Conservation (phyloP, 2,888 invertebrate genomes). For the Heteromurus nitidus region DNA sequence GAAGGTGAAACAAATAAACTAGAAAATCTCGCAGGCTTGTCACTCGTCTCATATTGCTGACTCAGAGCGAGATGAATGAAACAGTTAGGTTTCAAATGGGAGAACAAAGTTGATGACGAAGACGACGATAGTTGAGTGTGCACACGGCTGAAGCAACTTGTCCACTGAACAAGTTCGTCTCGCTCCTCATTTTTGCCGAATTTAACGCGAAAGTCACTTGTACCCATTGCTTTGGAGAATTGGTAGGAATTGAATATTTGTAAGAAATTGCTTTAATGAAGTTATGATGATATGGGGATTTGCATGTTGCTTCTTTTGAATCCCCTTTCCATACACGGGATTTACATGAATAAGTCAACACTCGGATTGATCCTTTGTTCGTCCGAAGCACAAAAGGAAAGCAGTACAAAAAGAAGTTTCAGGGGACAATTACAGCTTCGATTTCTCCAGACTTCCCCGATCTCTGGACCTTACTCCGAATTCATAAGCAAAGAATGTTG, state of each 20-base stretch:
- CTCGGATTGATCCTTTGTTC: conserved; percentile 7
- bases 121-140: too few species aligned
- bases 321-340: too few species aligned
- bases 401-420: not conserved
- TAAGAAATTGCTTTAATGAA: too few species aligned
- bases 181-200: not conserved
- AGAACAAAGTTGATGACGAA: not conserved
- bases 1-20: conserved; percentile 38
- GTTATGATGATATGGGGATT: too few species aligned
- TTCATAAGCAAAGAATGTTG: too few species aligned
- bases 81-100: conserved; percentile 11
- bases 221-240: conserved; percentile 24
- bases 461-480: too few species aligned
- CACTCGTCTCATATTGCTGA: conserved; percentile 39
- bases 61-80: not conserved
- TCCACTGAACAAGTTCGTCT: not conserved
- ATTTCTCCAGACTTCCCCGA: not conserved
- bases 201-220: conserved; percentile 8
- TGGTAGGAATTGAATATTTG: too few species aligned
- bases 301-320: too few species aligned
- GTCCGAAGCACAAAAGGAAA: conserved; percentile 2
- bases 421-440: not conserved
- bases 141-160: too few species aligned
- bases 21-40: conserved; percentile 41
- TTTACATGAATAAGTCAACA: too few species aligned